Conservation (phyloP, 1,140 invertebrate genomes). For the Bombus terrestris region DNA sequence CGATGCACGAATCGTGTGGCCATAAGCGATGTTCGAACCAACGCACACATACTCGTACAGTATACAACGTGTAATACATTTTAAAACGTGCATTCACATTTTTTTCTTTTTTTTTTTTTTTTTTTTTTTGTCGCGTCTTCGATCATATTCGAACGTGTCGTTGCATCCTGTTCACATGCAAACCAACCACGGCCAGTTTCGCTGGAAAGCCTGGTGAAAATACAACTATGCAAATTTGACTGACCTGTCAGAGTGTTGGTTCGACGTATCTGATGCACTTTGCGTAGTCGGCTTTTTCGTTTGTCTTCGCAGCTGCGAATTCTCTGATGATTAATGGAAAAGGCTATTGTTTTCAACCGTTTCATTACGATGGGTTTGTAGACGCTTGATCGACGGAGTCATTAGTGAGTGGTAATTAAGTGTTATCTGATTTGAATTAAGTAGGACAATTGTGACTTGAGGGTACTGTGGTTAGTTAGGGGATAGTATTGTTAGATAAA, state of each 20-base stretch:
- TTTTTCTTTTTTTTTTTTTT: slow-evolving; percentile 3
- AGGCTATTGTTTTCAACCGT: background rate
- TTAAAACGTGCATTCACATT: background rate
- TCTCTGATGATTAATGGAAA: background rate
- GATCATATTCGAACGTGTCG: slow-evolving; percentile 26
- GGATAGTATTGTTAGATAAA: background rate
- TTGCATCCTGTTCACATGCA: background rate
- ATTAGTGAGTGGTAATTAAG: background rate
- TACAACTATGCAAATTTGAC: background rate
- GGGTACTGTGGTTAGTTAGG: background rate
- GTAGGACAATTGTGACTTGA: background rate
- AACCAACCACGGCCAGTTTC: background rate
- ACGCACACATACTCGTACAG: background rate
- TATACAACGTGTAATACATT: background rate
- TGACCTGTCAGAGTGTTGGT: background rate
- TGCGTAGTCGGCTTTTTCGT: background rate
- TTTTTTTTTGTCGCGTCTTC: slow-evolving; percentile 23
- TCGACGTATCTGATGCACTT: background rate
- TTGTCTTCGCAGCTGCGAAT: background rate
- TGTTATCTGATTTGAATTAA: background rate
- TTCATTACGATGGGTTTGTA: background rate
- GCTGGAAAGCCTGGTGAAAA: background rate
- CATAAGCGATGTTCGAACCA: background rate
- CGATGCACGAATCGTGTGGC: slow-evolving; percentile 16
- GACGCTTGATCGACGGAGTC: background rate